A percentile compares a stretch with the other conserved stretches of the same genome.
Evolutionary conservation across 2,888 invertebrate species (phyloP).

Genomic region (Empis livida): DNA sequence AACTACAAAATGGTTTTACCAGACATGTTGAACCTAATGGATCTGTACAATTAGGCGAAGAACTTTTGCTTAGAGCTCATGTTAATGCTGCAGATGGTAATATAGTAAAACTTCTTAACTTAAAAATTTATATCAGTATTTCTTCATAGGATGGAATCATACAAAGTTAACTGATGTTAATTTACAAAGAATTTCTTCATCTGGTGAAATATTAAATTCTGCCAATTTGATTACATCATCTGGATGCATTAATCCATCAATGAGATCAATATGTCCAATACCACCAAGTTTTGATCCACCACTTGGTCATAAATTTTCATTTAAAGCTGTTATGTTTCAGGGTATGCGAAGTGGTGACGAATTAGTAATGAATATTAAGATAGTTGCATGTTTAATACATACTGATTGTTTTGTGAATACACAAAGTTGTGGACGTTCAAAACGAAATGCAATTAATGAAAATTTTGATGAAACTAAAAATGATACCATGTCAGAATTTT

Average conservation of each 20-base stretch:
- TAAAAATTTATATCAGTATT: not conserved
- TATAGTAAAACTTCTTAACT: not conserved
- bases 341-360: conserved; percentile 45
- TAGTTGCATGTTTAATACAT: conserved; percentile 41
- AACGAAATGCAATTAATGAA: conserved; percentile 13
- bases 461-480: not conserved
- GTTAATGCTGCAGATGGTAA: conserved; percentile 44
- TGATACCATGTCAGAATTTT: conserved; percentile 21
- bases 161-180: conserved; percentile 43
- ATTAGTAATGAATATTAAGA: conserved; percentile 41
- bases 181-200: conserved; percentile 28
- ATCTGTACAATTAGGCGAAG: conserved; percentile 44
- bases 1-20: conserved; percentile 38
- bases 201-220: conserved; percentile 28
- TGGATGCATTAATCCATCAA: conserved; percentile 38
- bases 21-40: conserved; percentile 39
- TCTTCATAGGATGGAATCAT: conserved; percentile 34
- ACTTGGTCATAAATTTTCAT: conserved; percentile 35
- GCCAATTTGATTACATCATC: conserved; percentile 34
- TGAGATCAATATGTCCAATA: conserved; percentile 37
- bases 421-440: conserved; percentile 23
- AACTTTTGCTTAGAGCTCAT: conserved; percentile 40
- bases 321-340: conserved; percentile 46
- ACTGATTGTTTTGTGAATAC: conserved; percentile 37
- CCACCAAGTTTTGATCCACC: conserved; percentile 35